Base-by-base conservation (phyloP, 2,113 vertebrate species). In the Phalacrocorax pelagicus region DNA sequence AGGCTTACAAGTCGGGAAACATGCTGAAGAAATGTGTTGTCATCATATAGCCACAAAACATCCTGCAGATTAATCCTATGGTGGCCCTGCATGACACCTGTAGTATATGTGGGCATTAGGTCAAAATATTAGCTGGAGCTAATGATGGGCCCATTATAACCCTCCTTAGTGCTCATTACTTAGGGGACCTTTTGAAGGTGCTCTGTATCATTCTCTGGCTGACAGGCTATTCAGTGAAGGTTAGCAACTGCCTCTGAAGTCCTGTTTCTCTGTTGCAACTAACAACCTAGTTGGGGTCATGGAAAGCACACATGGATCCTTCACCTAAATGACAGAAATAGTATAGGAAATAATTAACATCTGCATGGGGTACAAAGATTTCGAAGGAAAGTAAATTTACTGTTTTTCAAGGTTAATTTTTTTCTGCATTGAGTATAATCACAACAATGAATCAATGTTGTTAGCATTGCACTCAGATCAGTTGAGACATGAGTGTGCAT, bases 291-390 rank as follows among this genome's bases (percentile, higher is more conserved):
- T 59, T 90, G 94, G 83, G 95, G 96, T 95, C 96, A 96, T 47
- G 67, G 83, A 90, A 96, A 91, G 94, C 94, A 96, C 96, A 96
- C 92, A 96, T 95, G 86, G 95, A 96, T 94, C 93, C 95, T 95
- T 97, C 94, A 78, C 83, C 75, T 61, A 81, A 95, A 74, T 3
- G 83, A 89, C 88, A 97, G 94, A 92, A 96, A 94, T 52, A 10
- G 6, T 51, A 71, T 95, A 95, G 95, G 96, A 96, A 94, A 96
- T 95, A 97, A 97, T 97, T 96, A 97, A 96, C 92, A 95, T 95
- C 92, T 94, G 92, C 91, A 94, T 73, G 93, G 20, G 94, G 78
- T 73, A 73, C 81, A 88, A 93, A 94, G 93, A 91, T 94, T 96
- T 92, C 0, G 57, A 91, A 95, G 44, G 75, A 94, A 96, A 97